Base-by-base conservation (phyloP, 2,888 invertebrate genomes). In the Alviniconcha strummeri region DNA sequence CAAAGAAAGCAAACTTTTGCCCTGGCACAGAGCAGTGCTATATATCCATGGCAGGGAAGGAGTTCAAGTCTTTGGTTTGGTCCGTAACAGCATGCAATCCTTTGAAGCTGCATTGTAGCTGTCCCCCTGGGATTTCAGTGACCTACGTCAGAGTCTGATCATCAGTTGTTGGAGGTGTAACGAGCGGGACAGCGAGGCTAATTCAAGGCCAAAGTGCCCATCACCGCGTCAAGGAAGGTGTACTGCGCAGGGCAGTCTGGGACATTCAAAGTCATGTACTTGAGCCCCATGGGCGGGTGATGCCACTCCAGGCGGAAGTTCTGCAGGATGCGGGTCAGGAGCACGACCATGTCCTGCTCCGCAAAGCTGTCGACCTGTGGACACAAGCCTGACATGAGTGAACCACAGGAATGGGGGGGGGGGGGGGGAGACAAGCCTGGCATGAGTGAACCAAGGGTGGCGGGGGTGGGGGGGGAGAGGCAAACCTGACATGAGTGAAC, bases 311-410 rank as follows among this genome's bases (percentile, higher is more conserved):
- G 79, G 9, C 85, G 85, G 85, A 90, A 93, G 52, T 89, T 90
- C 84, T 90, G 90, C 81, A 93, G 79, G 8, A 95, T 91, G 86
- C 94, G 93, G 3, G 92, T 90, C 36, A 93, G 85, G 72, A 93
- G 86, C n/a, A 92, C 89, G 78, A 96, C 95, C 94, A 98, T 97
- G 94, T 98, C 98, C 85, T 98, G 95, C 92, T 98, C 98, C 11
- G 98, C 98, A 92, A 98, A 97, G 87, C 98, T n/a, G 95, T 84
- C 97, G 94, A 0, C 98, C 98, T 84, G 85, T 19, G 36, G 36
- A 36, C 36, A 36, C 36, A 36, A 36, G 36, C 36, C 36, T 36
- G 36, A 36, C 36, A 36, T 36, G 36, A 3, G 36, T 36, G 36
- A 36, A 36, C 3, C 36, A 36, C 36, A 36, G 36, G 36, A 36